Evolutionary conservation across 2,797 vertebrate genomes (phyloP).

Genomic region (Microchirus variegatus): DNA sequence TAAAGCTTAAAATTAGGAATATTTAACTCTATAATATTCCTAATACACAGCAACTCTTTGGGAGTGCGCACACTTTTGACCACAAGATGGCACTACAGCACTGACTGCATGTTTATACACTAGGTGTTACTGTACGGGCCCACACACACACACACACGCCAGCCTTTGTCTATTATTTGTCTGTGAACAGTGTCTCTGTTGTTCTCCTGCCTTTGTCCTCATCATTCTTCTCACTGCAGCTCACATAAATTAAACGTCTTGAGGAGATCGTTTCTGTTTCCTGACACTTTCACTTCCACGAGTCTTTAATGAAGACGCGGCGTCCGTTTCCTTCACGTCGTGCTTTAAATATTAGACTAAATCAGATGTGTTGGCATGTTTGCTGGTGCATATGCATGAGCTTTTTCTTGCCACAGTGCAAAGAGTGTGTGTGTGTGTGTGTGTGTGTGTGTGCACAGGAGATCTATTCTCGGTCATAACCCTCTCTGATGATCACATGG

Average conservation of each 20-base stretch:
- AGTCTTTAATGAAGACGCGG: not conserved
- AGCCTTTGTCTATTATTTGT: slow-evolving; percentile 62
- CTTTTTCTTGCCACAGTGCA: not conserved
- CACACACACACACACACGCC: slow-evolving; percentile 28
- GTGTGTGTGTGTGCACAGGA: slow-evolving; percentile 12
- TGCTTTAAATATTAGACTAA: not conserved
- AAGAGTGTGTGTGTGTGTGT: slow-evolving; percentile 9
- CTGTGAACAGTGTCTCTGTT: slow-evolving; percentile 57
- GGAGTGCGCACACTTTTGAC: not conserved
- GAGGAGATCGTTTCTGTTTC: slow-evolving; percentile 17
- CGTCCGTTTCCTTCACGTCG: slow-evolving; percentile 1
- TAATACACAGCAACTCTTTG: not conserved
- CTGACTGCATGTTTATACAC: not conserved
- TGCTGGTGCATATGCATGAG: not conserved
- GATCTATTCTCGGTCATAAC: slow-evolving; percentile 31
- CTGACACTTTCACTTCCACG: slow-evolving; percentile 4
- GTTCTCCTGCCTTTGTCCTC: slow-evolving; percentile 51
- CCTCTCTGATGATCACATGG: slow-evolving; percentile 16
- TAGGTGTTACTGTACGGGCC: not conserved
- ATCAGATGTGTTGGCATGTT: slow-evolving; percentile 2
- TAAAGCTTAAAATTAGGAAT: not conserved
- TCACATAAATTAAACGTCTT: slow-evolving; percentile 46
- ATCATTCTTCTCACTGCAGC: slow-evolving; percentile 34
- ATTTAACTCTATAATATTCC: not conserved
- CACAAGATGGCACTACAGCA: slow-evolving; percentile 55